These are phyloP conservation scores for Coptodon bakossiorum DNA, from an alignment of 2,113 vertebrate species.

Conservation along the genomic window DNA sequence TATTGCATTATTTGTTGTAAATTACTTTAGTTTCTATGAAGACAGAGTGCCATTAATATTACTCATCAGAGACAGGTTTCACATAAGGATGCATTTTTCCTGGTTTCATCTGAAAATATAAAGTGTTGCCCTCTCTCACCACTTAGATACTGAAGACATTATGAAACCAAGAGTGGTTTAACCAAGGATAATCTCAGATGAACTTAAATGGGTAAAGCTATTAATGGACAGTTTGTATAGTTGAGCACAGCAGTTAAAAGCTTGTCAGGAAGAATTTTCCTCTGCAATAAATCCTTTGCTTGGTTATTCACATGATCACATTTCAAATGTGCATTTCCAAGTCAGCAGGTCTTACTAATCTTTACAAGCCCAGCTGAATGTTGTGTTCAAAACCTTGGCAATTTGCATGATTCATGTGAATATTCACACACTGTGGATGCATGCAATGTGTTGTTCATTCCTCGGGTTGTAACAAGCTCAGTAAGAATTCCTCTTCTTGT, in stretches of 20 bases:
- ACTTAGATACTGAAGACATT: slow-evolving; percentile 20
- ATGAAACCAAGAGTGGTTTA: slow-evolving; percentile 11
- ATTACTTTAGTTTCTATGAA: neutral
- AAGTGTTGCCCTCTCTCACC: neutral
- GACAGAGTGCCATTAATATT: slow-evolving; percentile 33
- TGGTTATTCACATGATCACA: slow-evolving; percentile 28
- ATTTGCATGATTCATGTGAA: slow-evolving; percentile 11
- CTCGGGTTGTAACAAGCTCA: neutral
- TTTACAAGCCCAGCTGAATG: slow-evolving; percentile 11
- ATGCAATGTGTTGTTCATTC: neutral
- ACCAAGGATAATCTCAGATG: slow-evolving; percentile 35
- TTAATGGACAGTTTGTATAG: slow-evolving; percentile 38
- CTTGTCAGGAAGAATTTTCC: slow-evolving; percentile 32
- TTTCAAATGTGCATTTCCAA: neutral
- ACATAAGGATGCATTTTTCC: neutral
- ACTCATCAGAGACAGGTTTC: neutral
- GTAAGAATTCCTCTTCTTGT: slow-evolving; percentile 1
- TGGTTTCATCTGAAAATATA: neutral
- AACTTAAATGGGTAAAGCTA: neutral
- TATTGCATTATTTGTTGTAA: neutral
- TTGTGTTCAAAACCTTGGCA: neutral
- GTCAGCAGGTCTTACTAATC: slow-evolving; percentile 11
- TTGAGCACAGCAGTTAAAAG: slow-evolving; percentile 35
- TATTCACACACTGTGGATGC: neutral
- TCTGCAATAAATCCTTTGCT: slow-evolving; percentile 50